Evolutionary conservation across 2,888 invertebrate species (phyloP).

Genomic region (Magallana nippona): DNA sequence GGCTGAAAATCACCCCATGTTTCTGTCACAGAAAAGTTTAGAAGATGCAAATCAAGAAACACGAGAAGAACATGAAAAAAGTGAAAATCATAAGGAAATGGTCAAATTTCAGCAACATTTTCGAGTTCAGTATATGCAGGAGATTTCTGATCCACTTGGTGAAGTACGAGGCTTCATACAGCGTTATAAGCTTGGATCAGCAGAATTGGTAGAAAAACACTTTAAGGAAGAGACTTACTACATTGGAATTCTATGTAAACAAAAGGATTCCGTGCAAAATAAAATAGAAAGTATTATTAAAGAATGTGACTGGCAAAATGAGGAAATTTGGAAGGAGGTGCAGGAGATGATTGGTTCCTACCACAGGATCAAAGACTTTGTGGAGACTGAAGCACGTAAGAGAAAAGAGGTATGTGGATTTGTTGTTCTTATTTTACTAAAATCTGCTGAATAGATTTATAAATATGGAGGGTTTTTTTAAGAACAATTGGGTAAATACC

Average conservation of each 20-base stretch:
- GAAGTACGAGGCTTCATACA: slow-evolving; percentile 40
- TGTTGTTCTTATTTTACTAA: no score
- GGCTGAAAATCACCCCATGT: neutral
- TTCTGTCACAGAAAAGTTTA: neutral
- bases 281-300: slow-evolving; percentile 39
- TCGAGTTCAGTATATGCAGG: neutral
- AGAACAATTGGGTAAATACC: no score
- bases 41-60: neutral
- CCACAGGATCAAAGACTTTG: neutral
- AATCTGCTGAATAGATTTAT: no score
- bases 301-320: slow-evolving; percentile 34
- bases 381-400: slow-evolving; percentile 26
- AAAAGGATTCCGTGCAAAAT: neutral
- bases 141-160: neutral
- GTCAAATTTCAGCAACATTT: slow-evolving; percentile 33
- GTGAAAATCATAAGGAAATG: slow-evolving; percentile 27
- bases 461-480: no score
- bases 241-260: neutral
- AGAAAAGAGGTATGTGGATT: slow-evolving; percentile 31
- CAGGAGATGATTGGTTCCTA: slow-evolving; percentile 4
- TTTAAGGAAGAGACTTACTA: slow-evolving; percentile 1
- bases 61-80: slow-evolving; percentile 31
- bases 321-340: neutral
- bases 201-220: neutral
- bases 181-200: slow-evolving; percentile 18